A percentile compares a stretch with the other conserved stretches of the same genome.
phyloP scores from a whole-genome alignment of 2,888 invertebrate genomes.

The Sepiola atlantica region DNA sequence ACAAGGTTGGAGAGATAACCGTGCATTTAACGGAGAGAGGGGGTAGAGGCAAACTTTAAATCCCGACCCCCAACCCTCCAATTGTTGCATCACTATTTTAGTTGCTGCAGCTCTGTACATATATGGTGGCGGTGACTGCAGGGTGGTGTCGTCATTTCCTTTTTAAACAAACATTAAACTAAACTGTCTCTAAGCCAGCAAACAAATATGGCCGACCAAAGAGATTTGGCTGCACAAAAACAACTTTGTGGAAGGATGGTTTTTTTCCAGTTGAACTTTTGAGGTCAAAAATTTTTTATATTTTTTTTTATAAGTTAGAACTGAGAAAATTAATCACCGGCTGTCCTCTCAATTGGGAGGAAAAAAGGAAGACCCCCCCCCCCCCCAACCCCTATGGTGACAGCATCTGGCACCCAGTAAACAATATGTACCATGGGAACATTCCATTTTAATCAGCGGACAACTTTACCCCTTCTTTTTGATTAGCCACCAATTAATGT shows the following conservation, averaged over 20 bases:
- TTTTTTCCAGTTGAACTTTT: neutral
- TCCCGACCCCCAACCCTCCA: neutral
- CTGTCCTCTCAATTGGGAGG: neutral
- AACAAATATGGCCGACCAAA: neutral
- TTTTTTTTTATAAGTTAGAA: neutral
- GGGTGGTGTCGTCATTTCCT: too few species aligned
- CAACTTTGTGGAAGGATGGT: neutral
- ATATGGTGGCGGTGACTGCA: too few species aligned
- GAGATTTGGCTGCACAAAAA: neutral
- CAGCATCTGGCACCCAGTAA: neutral
- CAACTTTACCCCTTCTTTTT: too few species aligned
- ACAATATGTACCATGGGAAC: neutral
- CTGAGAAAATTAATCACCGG: too few species aligned
- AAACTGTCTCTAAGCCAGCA: neutral
- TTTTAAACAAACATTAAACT: neutral
- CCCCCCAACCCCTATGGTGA: neutral
- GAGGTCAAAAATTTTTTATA: neutral
- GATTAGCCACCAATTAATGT: too few species aligned
- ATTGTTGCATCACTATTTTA: conserved; percentile 32
- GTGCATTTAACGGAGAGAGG: neutral
- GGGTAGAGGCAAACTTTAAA: neutral
- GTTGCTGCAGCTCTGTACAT: neutral
- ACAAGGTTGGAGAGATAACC: neutral
- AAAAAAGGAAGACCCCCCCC: neutral
- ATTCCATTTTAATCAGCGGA: too few species aligned